A percentile compares a stretch with the other conserved stretches of the same genome.
Conservation (phyloP, 2,888 invertebrate genomes). For the Neoaliturus tenellus region DNA sequence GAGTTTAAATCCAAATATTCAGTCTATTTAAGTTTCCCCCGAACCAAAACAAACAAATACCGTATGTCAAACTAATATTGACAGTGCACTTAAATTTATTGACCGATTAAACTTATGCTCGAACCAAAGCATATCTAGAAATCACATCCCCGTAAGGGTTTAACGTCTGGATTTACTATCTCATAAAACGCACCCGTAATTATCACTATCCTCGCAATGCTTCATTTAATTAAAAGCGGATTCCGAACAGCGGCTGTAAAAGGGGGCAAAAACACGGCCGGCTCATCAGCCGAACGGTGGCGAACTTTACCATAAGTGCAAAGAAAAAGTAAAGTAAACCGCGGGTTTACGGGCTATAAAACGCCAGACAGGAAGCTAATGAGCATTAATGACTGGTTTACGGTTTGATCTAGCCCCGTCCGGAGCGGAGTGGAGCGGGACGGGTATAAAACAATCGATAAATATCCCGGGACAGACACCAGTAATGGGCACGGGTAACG, state of each 20-base stretch:
- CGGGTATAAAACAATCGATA: constrained; percentile 9
- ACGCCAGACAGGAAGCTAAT: neutral
- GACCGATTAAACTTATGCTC: no score
- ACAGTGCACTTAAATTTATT: no score
- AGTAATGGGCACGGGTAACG: neutral
- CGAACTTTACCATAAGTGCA: constrained; percentile 35
- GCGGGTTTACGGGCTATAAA: constrained; percentile 27
- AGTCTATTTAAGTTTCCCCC: no score
- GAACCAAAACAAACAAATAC: no score
- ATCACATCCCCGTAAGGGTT: neutral
- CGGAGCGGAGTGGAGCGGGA: neutral
- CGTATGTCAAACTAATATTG: no score
- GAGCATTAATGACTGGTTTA: constrained; percentile 45
- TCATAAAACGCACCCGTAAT: neutral
- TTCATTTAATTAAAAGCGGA: constrained; percentile 15
- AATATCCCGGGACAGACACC: neutral
- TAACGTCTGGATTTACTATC: neutral
- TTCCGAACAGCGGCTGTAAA: constrained; percentile 3
- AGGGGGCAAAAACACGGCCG: neutral
- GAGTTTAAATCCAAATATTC: no score
- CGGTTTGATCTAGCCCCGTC: constrained; percentile 27
- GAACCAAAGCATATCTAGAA: no score
- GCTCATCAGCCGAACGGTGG: neutral
- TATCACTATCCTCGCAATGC: neutral
- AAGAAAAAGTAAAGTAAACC: constrained; percentile 42